Conservation (phyloP, 2,888 invertebrate genomes). For the Metellina segmentata region DNA sequence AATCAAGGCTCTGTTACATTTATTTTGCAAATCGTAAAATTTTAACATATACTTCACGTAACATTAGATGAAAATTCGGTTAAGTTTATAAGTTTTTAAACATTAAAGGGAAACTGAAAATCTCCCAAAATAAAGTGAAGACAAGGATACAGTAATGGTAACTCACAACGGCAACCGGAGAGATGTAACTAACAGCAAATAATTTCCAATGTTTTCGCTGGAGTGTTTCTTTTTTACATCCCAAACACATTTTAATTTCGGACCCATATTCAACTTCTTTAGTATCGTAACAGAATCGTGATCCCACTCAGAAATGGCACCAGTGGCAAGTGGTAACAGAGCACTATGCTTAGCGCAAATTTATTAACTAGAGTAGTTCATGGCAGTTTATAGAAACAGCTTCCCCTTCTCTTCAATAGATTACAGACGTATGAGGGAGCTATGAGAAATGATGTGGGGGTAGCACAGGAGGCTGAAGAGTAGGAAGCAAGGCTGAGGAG, state of each 20-base stretch:
- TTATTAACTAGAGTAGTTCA: constrained; percentile 71
- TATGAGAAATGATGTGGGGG: background rate
- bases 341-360: constrained; percentile 67
- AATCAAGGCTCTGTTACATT: no score
- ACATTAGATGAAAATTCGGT: no score
- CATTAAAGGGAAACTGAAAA: no score
- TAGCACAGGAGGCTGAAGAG: constrained; percentile 30
- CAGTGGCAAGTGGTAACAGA: constrained; percentile 75
- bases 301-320: constrained; percentile 56
- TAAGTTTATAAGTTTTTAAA: no score
- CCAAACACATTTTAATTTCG: background rate
- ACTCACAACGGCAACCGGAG: no score
- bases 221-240: background rate
- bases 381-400: constrained; percentile 73
- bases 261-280: background rate
- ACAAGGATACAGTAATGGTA: no score
- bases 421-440: background rate
- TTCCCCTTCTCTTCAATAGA: constrained; percentile 28
- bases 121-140: no score
- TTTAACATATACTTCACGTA: no score
- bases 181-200: background rate
- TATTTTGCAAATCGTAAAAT: no score
- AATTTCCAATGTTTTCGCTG: background rate
- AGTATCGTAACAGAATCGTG: constrained; percentile 15
- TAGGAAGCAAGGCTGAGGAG: constrained; percentile 60